These are phyloP conservation scores for Gila orcuttii DNA, from an alignment of 2,113 vertebrate species.

Conservation along the genomic window DNA sequence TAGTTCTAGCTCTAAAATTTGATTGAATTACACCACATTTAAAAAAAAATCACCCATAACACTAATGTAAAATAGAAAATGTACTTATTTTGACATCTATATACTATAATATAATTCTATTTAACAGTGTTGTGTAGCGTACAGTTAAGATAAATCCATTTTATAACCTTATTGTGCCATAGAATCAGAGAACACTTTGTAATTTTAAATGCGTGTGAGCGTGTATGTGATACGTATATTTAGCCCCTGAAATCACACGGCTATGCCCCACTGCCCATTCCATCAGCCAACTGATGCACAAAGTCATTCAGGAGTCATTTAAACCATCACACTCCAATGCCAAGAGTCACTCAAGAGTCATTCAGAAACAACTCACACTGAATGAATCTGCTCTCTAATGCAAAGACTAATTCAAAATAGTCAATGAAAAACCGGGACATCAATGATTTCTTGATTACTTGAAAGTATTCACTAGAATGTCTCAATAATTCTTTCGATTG, in stretches of 20 bases:
- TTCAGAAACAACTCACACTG: slow-evolving; percentile 14
- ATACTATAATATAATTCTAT: background rate
- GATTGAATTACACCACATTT: background rate
- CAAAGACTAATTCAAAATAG: slow-evolving; percentile 5
- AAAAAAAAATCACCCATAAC: background rate
- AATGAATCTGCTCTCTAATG: background rate
- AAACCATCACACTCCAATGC: slow-evolving; percentile 2
- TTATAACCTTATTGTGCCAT: background rate
- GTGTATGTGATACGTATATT: background rate
- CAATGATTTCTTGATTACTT: background rate
- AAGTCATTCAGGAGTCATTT: slow-evolving; percentile 5
- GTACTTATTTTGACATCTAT: background rate
- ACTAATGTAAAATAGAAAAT: background rate
- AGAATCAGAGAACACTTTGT: background rate
- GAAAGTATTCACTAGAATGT: background rate
- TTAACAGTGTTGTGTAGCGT: background rate
- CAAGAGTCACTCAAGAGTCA: slow-evolving; percentile 13
- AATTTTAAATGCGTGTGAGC: background rate
- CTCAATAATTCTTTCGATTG: background rate
- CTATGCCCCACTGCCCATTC: background rate
- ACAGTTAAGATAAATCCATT: background rate
- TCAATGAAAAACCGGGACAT: background rate
- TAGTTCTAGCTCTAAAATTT: background rate
- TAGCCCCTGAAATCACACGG: background rate
- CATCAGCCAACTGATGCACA: slow-evolving; percentile 18